Conservation (phyloP, 2,888 invertebrate genomes). For the Spodoptera picta region DNA sequence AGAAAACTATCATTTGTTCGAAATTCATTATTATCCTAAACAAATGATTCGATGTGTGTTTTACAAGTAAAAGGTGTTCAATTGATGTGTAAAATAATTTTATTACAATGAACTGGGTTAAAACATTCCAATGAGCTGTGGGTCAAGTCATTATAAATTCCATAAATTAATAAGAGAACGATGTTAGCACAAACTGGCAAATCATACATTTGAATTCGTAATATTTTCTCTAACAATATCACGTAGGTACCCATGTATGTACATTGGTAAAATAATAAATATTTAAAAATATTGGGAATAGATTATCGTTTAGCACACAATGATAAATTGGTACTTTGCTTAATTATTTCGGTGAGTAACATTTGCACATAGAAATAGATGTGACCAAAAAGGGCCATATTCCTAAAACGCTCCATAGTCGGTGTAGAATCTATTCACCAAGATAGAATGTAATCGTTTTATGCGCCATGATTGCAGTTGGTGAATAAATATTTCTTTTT, state of each 20-base stretch:
- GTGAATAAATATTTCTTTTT: slow-evolving; percentile 81
- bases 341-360: no score
- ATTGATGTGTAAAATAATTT: slow-evolving; percentile 40
- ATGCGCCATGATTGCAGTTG: slow-evolving; percentile 76
- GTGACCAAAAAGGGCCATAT: neutral
- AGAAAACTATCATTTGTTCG: slow-evolving; percentile 32
- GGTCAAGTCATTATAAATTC: slow-evolving; percentile 41
- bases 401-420: slow-evolving; percentile 45
- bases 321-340: no score
- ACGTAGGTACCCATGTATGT: no score
- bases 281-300: no score
- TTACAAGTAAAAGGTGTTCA: slow-evolving; percentile 17
- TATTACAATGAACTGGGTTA: slow-evolving; percentile 19
- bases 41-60: slow-evolving; percentile 38
- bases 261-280: no score
- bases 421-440: slow-evolving; percentile 66
- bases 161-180: slow-evolving; percentile 41
- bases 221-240: slow-evolving; percentile 3
- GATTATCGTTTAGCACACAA: no score
- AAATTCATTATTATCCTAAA: slow-evolving; percentile 39
- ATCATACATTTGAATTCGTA: slow-evolving; percentile 19
- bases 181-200: slow-evolving; percentile 15
- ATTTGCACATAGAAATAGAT: no score
- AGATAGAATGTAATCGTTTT: slow-evolving; percentile 75
- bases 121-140: slow-evolving; percentile 22